A percentile compares a stretch with the other conserved stretches of the same genome.
Evolutionary conservation across 2,888 invertebrate species (phyloP).

Genomic region (Ypsolopha sequella): DNA sequence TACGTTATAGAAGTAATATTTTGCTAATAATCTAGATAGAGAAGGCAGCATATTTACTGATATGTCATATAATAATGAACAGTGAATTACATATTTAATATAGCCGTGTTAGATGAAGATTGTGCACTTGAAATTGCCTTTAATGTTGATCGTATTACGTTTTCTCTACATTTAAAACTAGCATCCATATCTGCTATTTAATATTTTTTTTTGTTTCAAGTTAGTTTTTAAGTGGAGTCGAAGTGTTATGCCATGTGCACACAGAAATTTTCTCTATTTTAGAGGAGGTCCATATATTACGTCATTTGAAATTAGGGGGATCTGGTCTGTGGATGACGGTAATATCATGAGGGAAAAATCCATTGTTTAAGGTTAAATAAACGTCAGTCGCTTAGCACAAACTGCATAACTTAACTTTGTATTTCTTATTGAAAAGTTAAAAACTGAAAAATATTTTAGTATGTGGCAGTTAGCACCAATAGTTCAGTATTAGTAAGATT

Average conservation of each 20-base stretch:
- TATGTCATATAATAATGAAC: conserved; percentile 14
- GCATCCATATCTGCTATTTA: neutral
- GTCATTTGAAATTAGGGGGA: no score
- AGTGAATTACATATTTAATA: conserved; percentile 19
- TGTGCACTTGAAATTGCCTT: conserved; percentile 45
- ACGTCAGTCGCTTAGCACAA: no score
- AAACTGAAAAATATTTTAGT: no score
- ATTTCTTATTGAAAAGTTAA: no score
- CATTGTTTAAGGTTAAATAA: no score
- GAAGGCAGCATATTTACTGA: conserved; percentile 53
- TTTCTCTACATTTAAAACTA: conserved; percentile 10
- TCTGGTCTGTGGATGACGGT: no score
- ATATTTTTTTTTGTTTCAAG: neutral
- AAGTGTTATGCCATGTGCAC: neutral
- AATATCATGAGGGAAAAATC: no score
- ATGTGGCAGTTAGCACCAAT: no score
- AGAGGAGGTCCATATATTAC: no score
- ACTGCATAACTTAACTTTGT: no score
- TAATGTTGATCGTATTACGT: conserved; percentile 21
- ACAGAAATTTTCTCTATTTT: no score
- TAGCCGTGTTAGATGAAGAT: conserved; percentile 28
- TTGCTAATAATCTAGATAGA: conserved; percentile 53
- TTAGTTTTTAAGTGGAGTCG: neutral
- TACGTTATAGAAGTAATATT: conserved; percentile 50
- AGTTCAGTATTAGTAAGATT: no score